phyloP scores from a whole-genome alignment of 1,140 invertebrate species.

The Zaprionus lachaisei region DNA sequence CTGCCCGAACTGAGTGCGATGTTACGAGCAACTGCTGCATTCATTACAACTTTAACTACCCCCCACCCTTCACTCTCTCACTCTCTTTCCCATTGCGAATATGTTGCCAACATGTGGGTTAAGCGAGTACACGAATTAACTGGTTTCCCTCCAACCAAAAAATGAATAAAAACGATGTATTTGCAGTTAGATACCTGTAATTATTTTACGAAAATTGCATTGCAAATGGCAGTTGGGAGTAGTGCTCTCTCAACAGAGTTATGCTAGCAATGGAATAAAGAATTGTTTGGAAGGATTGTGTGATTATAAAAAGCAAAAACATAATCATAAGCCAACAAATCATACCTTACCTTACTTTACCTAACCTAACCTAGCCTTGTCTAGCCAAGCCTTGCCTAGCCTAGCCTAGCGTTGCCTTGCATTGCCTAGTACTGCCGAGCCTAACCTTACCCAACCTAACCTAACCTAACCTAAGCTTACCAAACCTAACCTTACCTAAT shows the following conservation, averaged over 20 bases:
- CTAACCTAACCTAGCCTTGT: too few species aligned
- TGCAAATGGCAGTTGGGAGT: neutral
- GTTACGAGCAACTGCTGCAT: slow-evolving; percentile 1
- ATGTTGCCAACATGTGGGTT: neutral
- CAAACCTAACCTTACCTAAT: too few species aligned
- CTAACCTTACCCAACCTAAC: too few species aligned
- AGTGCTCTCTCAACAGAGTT: neutral
- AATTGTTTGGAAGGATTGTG: neutral
- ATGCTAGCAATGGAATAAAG: neutral
- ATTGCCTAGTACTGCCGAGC: too few species aligned
- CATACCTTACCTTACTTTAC: too few species aligned
- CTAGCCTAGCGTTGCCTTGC: too few species aligned
- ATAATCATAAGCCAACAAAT: too few species aligned
- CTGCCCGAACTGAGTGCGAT: slow-evolving; percentile 1
- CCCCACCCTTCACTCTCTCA: neutral
- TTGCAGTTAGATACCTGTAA: neutral
- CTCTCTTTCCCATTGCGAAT: neutral
- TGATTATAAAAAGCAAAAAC: too few species aligned
- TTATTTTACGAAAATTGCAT: slow-evolving; percentile 1
- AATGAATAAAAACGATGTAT: neutral
- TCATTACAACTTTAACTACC: slow-evolving; percentile 5
- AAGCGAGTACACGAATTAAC: slow-evolving; percentile 5
- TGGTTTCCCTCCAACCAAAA: neutral
- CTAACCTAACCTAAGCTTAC: too few species aligned
- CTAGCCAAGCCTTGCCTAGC: too few species aligned